These are phyloP conservation scores for Leptinotarsa juncta DNA, from an alignment of 2,888 invertebrate genomes.

Conservation along the genomic window DNA sequence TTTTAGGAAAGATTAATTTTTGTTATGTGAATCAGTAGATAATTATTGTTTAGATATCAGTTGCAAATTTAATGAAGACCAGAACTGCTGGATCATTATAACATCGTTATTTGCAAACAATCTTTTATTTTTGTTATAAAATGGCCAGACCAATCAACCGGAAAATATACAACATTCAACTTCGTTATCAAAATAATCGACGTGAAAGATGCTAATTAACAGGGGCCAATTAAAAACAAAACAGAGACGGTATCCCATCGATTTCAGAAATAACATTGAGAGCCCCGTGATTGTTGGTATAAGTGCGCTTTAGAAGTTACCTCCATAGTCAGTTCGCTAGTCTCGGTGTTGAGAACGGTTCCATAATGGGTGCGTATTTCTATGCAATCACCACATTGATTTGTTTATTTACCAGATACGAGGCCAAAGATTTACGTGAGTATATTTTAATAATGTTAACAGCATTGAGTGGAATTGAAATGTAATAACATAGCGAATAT, in stretches of 20 bases:
- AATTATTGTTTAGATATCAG: too few species aligned
- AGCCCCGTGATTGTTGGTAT: constrained; percentile 1
- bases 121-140: too few species aligned
- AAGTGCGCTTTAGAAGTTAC: not conserved
- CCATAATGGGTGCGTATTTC: not conserved
- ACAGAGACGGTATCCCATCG: not conserved
- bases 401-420: constrained; percentile 7
- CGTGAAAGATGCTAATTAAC: not conserved
- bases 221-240: not conserved
- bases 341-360: not conserved
- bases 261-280: not conserved
- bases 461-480: not conserved
- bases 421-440: constrained; percentile 26
- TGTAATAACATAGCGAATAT: not conserved
- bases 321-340: constrained; percentile 7
- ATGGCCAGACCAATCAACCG: not conserved
- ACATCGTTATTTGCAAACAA: too few species aligned
- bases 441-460: not conserved
- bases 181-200: not conserved
- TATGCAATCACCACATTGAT: not conserved
- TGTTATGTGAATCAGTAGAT: too few species aligned
- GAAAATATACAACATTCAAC: not conserved
- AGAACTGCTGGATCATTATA: too few species aligned
- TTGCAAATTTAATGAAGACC: too few species aligned
- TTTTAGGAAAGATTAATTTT: too few species aligned